Conservation (phyloP, 2,113 vertebrate genomes). For the Lynx canadensis region DNA sequence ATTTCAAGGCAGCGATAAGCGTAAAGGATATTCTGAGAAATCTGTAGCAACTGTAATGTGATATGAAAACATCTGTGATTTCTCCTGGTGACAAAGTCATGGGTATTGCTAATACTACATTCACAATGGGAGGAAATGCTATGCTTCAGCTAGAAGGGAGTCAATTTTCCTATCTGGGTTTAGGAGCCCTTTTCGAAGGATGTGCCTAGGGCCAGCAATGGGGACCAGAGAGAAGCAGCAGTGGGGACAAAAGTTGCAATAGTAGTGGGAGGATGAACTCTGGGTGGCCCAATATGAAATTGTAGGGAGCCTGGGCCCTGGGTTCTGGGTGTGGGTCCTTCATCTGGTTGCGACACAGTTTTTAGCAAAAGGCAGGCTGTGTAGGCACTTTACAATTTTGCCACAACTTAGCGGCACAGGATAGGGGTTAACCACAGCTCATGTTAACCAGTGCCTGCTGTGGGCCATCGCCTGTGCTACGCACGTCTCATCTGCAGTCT, state of each 20-base stretch:
- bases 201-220: background rate
- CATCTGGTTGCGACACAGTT: background rate
- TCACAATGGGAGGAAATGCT: background rate
- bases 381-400: rapidly evolving
- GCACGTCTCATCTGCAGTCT: rapidly evolving
- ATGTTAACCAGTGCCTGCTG: rapidly evolving
- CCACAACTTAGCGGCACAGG: too few relatives aligned
- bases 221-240: background rate
- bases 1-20: background rate
- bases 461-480: background rate
- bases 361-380: background rate
- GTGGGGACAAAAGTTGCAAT: background rate
- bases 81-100: background rate
- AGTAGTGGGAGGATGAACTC: rapidly evolving
- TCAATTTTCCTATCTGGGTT: background rate
- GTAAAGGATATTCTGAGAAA: background rate
- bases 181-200: background rate
- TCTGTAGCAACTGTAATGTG: rapidly evolving
- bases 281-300: background rate
- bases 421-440: rapidly evolving
- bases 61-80: background rate
- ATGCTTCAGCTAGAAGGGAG: background rate
- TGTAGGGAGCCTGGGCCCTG: background rate
- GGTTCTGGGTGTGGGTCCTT: background rate
- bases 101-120: background rate